Conservation (phyloP, 92 coral and sea anemone genomes). For the Blastomussa wellsi region DNA sequence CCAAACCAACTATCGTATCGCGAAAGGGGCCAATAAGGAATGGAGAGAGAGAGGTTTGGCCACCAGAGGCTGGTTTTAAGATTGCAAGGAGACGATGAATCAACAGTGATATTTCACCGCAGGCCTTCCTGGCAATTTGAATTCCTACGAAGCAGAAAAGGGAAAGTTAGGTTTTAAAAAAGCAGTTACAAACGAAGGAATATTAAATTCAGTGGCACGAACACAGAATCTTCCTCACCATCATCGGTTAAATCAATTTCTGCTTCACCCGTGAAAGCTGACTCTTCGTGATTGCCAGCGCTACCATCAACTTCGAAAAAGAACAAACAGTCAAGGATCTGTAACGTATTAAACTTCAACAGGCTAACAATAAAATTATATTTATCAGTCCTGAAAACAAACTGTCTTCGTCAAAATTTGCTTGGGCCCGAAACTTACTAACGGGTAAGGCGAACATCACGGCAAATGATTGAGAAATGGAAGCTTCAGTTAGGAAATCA, state of each 20-base stretch:
- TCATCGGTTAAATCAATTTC: conserved; percentile 25
- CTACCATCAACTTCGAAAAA: conserved; percentile 1
- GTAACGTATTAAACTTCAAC: neutral
- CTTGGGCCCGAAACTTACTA: too few relatives aligned
- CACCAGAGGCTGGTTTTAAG: conserved; percentile 51
- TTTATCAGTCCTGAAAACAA: neutral
- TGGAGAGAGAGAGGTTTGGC: conserved; percentile 72
- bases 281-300: neutral
- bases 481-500: neutral
- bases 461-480: neutral
- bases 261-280: neutral
- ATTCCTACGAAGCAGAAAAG: conserved; percentile 49
- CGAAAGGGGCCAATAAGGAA: conserved; percentile 82
- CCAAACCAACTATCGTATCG: conserved; percentile 77
- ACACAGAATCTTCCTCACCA: neutral
- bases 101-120: conserved; percentile 74
- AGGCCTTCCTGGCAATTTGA: conserved; percentile 68
- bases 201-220: neutral
- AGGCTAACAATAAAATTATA: neutral
- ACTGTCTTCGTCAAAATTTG: neutral
- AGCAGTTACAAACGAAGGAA: neutral
- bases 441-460: neutral
- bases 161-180: neutral
- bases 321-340: neutral
- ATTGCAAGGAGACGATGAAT: conserved; percentile 67